Percentiles rank a stretch among this genome's conserved stretches.
phyloP scores from a whole-genome alignment of 2,888 invertebrate genomes.

The Cerastoderma edule region DNA sequence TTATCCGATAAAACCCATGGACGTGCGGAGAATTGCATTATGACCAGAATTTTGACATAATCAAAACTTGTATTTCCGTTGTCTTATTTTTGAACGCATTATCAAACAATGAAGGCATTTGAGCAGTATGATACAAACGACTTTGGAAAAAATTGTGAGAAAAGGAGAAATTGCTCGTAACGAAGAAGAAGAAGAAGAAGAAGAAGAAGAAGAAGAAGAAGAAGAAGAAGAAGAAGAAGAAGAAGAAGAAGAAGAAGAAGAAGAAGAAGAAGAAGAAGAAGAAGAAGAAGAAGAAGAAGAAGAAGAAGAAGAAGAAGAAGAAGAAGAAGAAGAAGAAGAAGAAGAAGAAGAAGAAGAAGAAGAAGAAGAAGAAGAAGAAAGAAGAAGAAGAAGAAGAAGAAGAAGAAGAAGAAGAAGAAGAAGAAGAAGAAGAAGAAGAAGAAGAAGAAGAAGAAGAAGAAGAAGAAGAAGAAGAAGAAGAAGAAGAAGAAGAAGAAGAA shows the following conservation, averaged over 20 bases:
- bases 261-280: no score
- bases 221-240: no score
- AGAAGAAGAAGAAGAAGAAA: slow-evolving; percentile 23
- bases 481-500: slow-evolving; percentile 22
- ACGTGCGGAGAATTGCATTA: slow-evolving; percentile 38
- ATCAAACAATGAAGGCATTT: no score
- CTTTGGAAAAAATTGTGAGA: no score
- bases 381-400: background rate
- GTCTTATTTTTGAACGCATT: background rate
- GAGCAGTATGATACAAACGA: no score
- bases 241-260: slow-evolving; percentile 5
- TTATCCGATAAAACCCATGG: slow-evolving; percentile 42
- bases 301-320: background rate
- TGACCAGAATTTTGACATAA: no score
- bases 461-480: slow-evolving; percentile 1
- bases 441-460: slow-evolving; percentile 6
- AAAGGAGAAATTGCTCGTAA: no score
- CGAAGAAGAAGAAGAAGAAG: background rate
- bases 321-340: background rate
- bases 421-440: slow-evolving; percentile 18
- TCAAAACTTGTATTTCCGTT: no score
- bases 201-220: no score
- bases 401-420: slow-evolving; percentile 14
- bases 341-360: background rate
- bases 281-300: slow-evolving; percentile 6